These are phyloP conservation scores for Pangasius mekongensis DNA, from an alignment of 2,797 vertebrate species.

Conservation along the genomic window DNA sequence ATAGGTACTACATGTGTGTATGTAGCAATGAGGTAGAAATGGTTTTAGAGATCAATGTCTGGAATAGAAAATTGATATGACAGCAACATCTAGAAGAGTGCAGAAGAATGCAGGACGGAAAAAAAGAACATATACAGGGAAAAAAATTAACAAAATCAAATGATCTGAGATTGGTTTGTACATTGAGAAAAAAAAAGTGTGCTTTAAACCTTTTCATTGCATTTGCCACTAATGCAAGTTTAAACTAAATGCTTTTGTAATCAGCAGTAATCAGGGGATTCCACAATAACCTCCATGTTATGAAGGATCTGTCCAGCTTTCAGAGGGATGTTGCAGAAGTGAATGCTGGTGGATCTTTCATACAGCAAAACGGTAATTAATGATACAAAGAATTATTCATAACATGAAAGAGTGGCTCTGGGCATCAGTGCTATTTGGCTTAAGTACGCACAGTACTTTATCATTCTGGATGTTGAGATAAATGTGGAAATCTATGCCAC, in stretches of 20 bases:
- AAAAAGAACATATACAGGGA: constrained; percentile 66
- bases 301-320: constrained; percentile 20
- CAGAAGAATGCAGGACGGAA: constrained; percentile 70
- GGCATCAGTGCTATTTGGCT: constrained; percentile 50
- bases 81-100: constrained; percentile 77
- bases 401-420: constrained; percentile 25
- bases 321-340: constrained; percentile 6
- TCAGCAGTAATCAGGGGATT: constrained; percentile 29
- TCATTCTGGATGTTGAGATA: constrained; percentile 3
- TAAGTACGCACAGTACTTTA: constrained; percentile 22
- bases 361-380: constrained; percentile 17
- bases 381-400: constrained; percentile 18
- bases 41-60: constrained; percentile 91
- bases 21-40: constrained; percentile 99
- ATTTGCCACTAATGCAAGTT: constrained; percentile 4
- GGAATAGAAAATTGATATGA: constrained; percentile 78
- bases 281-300: background rate
- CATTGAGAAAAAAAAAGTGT: constrained; percentile 76
- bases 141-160: constrained; percentile 76
- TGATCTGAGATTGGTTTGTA: constrained; percentile 67
- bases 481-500: constrained; percentile 18
- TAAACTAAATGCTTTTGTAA: constrained; percentile 12
- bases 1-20: constrained; percentile 99
- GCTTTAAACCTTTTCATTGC: constrained; percentile 66
- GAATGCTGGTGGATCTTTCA: constrained; percentile 19